Evolutionary conservation across 2,888 invertebrate genomes (phyloP), one percentile per base, ranked within the genome.

Genomic region (Standfussiana lucernea): DNA sequence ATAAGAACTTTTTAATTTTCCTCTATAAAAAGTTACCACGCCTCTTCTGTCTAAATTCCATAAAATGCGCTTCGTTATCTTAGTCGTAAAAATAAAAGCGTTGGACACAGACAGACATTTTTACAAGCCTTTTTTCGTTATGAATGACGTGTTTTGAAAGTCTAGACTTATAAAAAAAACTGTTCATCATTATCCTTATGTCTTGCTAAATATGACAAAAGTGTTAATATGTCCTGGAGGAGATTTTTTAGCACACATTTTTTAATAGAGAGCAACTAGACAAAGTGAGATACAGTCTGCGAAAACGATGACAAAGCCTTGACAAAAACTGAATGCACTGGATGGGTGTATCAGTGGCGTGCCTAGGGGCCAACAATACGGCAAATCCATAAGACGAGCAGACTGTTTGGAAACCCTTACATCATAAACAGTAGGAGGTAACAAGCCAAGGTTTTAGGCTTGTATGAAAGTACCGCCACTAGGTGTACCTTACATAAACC

Each of bases 1-100:
- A 18, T 50, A 56, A n/a, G n/a, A 47, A 65, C 37, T 65, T 72
- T 71, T 45, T 80, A 80, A 47, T 64, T 72, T 62, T 64, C n/a
- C 50, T 32, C 45, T 21, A n/a, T 8, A 13, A 37, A 59, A 77
- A 67, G n/a, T 77, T 40, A 2, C n/a, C 3, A 53, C 10, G 21
- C 3, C 10, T n/a, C 28, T 21, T n/a, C 28, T 21, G 45, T 53
- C 18, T n/a, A 32, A 80, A 72, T 72, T 45, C 53, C 50, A 53
- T 13, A 32, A 37, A 62, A 32, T 21, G n/a, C 15, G 13, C n/a
- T n/a, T 37, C 61, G 42, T 62, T 42, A 53, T 53, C 62, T 80
- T 24, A 28, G 7, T 7, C 7, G 28, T 40, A 13, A 67, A 47
- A 40, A 3, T 28, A 10, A 13, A 64, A 42, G 21, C 13, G 6